Evolutionary conservation across 2,113 vertebrate genomes (phyloP).

Genomic region (Ptilonorhynchus violaceus): DNA sequence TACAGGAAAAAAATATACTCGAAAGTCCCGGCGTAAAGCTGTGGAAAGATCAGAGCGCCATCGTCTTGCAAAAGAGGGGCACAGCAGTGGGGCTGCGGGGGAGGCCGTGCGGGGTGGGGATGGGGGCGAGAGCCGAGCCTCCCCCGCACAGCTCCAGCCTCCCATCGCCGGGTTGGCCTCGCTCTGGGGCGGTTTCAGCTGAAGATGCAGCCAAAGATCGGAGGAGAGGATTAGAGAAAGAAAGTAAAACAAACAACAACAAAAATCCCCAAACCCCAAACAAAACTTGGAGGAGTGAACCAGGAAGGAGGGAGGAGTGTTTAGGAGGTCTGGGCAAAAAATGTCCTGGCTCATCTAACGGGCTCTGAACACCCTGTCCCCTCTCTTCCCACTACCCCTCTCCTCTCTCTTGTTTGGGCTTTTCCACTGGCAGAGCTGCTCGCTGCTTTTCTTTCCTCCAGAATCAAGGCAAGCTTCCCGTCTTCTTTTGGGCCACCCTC

Average conservation of each 20-base stretch:
- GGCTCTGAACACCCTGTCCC: background rate
- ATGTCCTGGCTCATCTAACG: background rate
- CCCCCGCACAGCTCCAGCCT: background rate
- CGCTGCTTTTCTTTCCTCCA: background rate
- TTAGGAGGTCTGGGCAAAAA: background rate
- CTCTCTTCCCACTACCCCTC: background rate
- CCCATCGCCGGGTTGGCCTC: fast-evolving
- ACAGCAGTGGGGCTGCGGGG: background rate
- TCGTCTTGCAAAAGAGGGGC: conserved; percentile 14
- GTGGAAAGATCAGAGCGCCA: conserved; percentile 43
- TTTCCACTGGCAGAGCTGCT: background rate
- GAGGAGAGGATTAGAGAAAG: background rate
- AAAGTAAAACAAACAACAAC: background rate
- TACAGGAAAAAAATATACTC: background rate
- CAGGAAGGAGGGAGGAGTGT: background rate
- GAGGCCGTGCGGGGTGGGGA: background rate
- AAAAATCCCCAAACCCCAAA: background rate
- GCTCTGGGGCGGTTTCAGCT: background rate
- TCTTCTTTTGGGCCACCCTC: background rate
- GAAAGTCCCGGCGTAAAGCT: background rate
- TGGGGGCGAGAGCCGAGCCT: background rate
- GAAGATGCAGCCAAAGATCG: background rate
- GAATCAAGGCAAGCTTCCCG: background rate
- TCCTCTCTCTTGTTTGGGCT: background rate
- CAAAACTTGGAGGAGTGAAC: background rate